Percentiles rank a stretch among this genome's conserved stretches.
These are phyloP conservation scores for Porites lutea DNA, from an alignment of 64 coral and sea anemone genomes.

Conservation along the genomic window DNA sequence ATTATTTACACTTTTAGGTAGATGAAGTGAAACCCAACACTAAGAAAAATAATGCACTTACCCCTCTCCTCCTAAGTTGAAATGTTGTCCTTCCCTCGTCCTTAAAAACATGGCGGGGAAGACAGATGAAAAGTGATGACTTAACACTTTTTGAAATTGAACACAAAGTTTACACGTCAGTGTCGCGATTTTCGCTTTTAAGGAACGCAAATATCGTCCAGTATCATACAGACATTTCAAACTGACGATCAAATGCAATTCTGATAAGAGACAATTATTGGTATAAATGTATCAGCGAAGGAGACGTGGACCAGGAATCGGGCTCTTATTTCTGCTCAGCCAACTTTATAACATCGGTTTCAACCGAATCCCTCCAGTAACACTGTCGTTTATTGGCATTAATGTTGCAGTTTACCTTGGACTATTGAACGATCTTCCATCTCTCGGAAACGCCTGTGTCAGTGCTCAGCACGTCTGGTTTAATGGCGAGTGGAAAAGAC, in stretches of 20 bases:
- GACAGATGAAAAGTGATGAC: neutral
- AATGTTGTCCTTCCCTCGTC: neutral
- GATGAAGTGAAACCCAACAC: too few relatives aligned
- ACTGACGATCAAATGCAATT: neutral
- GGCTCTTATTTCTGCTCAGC: slow-evolving; percentile 73
- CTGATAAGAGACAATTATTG: neutral
- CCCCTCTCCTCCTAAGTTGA: neutral
- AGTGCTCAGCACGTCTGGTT: slow-evolving; percentile 92
- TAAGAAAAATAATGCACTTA: neutral
- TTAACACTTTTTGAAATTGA: slow-evolving; percentile 15
- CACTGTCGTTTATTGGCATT: slow-evolving; percentile 85
- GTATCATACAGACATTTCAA: neutral
- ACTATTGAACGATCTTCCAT: slow-evolving; percentile 71
- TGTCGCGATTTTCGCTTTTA: neutral
- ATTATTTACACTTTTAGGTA: neutral
- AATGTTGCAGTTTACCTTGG: slow-evolving; percentile 91
- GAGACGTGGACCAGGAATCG: slow-evolving; percentile 74
- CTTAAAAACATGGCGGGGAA: neutral
- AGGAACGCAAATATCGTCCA: neutral
- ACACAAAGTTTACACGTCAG: slow-evolving; percentile 41
- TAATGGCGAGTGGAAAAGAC: slow-evolving; percentile 90
- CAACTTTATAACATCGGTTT: slow-evolving; percentile 94
- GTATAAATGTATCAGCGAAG: slow-evolving; percentile 78
- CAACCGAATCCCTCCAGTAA: slow-evolving; percentile 88
- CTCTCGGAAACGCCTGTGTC: slow-evolving; percentile 89